Percentiles rank a stretch among this genome's conserved stretches.
phyloP scores from a whole-genome alignment of 2,113 vertebrate genomes.

The Neoarius graeffei region DNA sequence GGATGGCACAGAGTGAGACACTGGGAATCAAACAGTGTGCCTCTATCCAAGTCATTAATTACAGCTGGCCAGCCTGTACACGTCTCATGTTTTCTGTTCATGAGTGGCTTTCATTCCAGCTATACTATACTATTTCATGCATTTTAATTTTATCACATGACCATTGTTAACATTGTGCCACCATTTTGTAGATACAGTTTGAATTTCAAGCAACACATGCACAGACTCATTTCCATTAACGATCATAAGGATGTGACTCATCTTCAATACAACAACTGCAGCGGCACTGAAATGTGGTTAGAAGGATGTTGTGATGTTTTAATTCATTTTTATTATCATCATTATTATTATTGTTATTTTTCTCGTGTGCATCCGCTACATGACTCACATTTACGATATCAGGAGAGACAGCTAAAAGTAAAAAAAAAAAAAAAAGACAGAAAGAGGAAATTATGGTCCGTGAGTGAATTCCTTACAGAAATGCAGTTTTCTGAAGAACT shows the following conservation, averaged over 20 bases:
- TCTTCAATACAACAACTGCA: constrained; percentile 28
- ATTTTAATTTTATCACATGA: neutral
- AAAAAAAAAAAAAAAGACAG: constrained; percentile 42
- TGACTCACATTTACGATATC: constrained; percentile 90
- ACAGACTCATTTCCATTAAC: neutral
- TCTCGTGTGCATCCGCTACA: constrained; percentile 88
- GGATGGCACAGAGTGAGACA: constrained; percentile 49
- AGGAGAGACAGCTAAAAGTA: constrained; percentile 84
- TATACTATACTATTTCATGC: neutral
- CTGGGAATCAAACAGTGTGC: constrained; percentile 38
- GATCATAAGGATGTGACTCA: constrained; percentile 19
- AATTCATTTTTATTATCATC: constrained; percentile 55
- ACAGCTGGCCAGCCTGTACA: constrained; percentile 20
- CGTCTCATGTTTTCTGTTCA: constrained; percentile 23
- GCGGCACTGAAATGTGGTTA: constrained; percentile 54
- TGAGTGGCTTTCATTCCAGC: neutral
- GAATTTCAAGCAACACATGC: constrained; percentile 8
- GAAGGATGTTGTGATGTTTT: constrained; percentile 79
- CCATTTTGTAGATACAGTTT: neutral
- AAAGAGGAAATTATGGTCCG: constrained; percentile 73
- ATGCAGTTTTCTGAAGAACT: constrained; percentile 61
- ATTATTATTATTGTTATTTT: constrained; percentile 66
- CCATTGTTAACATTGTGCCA: neutral
- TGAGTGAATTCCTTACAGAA: constrained; percentile 75
- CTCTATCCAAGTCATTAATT: constrained; percentile 36